Conservation (phyloP, 2,888 invertebrate species). For the Lochmaea crataegi region DNA sequence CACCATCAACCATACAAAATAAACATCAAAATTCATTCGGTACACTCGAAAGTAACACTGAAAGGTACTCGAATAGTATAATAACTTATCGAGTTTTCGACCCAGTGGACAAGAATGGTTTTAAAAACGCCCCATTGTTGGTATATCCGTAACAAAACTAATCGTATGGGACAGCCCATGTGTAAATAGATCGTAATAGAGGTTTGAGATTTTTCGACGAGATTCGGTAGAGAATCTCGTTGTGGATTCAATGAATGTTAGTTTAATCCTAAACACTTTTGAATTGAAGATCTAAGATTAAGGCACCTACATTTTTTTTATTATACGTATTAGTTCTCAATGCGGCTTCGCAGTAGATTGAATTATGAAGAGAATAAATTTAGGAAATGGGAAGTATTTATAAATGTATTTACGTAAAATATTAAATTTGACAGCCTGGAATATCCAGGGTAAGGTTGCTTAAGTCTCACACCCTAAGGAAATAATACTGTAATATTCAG, state of each 20-base stretch:
- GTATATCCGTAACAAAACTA: slow-evolving; percentile 61
- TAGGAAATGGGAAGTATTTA: too few relatives aligned
- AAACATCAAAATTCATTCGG: slow-evolving; percentile 16
- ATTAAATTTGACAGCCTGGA: too few relatives aligned
- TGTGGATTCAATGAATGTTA: slow-evolving; percentile 41
- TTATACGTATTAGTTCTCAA: neutral
- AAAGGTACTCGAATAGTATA: slow-evolving; percentile 35
- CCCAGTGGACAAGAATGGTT: slow-evolving; percentile 49
- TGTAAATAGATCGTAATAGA: slow-evolving; percentile 57
- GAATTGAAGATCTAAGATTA: slow-evolving; percentile 48
- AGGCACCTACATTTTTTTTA: slow-evolving; percentile 43
- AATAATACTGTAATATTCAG: too few relatives aligned
- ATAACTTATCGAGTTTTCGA: slow-evolving; percentile 50
- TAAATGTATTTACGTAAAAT: too few relatives aligned
- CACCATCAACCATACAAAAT: neutral
- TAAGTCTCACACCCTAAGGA: too few relatives aligned
- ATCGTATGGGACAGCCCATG: slow-evolving; percentile 60
- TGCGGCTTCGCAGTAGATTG: neutral
- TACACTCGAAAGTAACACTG: slow-evolving; percentile 22
- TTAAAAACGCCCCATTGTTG: slow-evolving; percentile 55
- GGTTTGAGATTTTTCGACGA: slow-evolving; percentile 38
- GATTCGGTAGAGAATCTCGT: slow-evolving; percentile 27
- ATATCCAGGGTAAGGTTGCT: too few relatives aligned
- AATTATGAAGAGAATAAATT: neutral
- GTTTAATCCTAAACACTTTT: slow-evolving; percentile 51